A percentile compares a stretch with the other conserved stretches of the same genome.
Conservation (phyloP, 2,797 vertebrate genomes). For the Rallus crepitans region DNA sequence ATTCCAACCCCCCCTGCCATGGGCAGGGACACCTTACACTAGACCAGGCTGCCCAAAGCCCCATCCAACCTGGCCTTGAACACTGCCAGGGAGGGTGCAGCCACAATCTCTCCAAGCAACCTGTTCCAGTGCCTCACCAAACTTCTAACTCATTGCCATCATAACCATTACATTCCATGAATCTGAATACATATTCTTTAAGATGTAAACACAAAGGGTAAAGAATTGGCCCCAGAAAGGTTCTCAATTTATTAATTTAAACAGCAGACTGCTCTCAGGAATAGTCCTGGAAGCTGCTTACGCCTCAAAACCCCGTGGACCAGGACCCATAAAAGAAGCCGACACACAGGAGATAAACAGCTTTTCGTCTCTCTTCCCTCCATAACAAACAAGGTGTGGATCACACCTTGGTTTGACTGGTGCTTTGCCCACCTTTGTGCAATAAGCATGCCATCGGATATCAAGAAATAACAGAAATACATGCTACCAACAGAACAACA, state of each 20-base stretch:
- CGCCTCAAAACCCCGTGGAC: background rate
- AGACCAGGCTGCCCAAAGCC: too few species aligned
- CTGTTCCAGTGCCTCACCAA: too few species aligned
- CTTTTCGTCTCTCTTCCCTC: background rate
- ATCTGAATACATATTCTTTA: rapidly evolving
- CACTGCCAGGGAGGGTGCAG: too few species aligned
- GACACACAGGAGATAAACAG: background rate
- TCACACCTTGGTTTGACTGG: too few species aligned
- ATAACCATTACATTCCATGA: background rate
- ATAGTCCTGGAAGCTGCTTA: background rate
- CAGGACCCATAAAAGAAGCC: background rate
- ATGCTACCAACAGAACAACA: background rate
- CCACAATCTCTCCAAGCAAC: too few species aligned
- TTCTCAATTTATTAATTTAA: background rate
- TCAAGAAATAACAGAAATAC: background rate
- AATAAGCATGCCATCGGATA: background rate
- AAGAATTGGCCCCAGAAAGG: background rate
- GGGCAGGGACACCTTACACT: too few species aligned
- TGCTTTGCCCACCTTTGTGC: background rate
- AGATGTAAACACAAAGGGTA: background rate
- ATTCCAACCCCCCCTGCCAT: too few species aligned
- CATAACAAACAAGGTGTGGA: background rate
- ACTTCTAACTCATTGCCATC: background rate
- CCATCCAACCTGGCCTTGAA: too few species aligned
- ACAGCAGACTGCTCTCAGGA: background rate